phyloP scores from a whole-genome alignment of 1,140 invertebrate genomes.

The Lycorma delicatula region DNA sequence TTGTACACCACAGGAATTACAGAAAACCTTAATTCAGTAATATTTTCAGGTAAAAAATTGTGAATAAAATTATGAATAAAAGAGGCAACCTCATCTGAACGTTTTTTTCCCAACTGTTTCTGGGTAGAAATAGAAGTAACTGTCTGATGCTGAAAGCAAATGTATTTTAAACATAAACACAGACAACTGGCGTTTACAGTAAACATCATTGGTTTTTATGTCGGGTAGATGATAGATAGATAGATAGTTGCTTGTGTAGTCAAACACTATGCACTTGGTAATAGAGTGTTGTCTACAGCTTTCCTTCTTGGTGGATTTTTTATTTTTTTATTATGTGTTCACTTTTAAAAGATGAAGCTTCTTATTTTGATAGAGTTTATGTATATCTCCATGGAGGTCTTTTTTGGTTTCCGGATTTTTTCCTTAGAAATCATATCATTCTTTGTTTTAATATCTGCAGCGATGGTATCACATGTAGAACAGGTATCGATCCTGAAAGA shows the following conservation, averaged over 20 bases:
- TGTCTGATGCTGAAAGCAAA: background rate
- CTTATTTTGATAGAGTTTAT: constrained; percentile 2
- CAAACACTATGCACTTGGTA: constrained; percentile 17
- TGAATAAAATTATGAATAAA: constrained; percentile 7
- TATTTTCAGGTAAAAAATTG: background rate
- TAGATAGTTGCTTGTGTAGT: constrained; percentile 21
- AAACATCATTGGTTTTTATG: constrained; percentile 19
- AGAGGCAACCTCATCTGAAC: constrained; percentile 4
- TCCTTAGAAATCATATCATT: too few relatives aligned
- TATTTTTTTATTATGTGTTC: constrained; percentile 15
- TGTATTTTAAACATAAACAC: constrained; percentile 16
- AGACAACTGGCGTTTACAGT: constrained; percentile 15
- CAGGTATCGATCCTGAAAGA: constrained; percentile 19
- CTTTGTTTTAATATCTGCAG: constrained; percentile 15
- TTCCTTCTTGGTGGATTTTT: constrained; percentile 1
- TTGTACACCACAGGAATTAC: constrained; percentile 12
- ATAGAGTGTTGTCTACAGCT: constrained; percentile 2
- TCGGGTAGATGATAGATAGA: constrained; percentile 19
- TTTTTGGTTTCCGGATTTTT: too few relatives aligned
- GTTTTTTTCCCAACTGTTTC: constrained; percentile 8
- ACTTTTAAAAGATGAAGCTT: constrained; percentile 15
- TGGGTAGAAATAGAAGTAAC: constrained; percentile 14
- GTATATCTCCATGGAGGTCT: constrained; percentile 11
- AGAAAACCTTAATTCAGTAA: constrained; percentile 9
- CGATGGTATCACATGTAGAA: constrained; percentile 7